phyloP scores from a whole-genome alignment of 2,888 invertebrate genomes.

The Epinotia demarniana region DNA sequence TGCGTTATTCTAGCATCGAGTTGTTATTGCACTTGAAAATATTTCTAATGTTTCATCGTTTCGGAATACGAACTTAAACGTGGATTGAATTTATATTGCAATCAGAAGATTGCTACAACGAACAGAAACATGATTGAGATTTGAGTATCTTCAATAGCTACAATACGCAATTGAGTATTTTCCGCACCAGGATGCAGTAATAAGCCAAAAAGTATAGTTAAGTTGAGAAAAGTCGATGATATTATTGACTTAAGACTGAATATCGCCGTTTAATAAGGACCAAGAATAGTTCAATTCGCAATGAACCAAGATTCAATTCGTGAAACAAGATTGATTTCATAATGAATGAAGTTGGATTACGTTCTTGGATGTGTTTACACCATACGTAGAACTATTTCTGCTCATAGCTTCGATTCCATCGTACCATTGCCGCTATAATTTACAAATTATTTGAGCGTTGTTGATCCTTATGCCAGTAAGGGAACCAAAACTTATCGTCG shows the following conservation, averaged over 20 bases:
- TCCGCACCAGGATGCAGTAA: not conserved
- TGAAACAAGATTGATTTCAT: no score
- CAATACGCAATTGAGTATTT: not conserved
- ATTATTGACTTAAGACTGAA: not conserved
- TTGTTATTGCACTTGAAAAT: not conserved
- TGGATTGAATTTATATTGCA: not conserved
- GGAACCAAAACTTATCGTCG: not conserved
- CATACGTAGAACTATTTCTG: no score
- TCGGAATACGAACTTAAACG: not conserved
- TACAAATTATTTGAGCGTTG: no score
- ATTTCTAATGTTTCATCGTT: not conserved
- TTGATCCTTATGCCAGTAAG: no score
- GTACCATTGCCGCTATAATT: no score
- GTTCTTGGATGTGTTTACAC: no score
- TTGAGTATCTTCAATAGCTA: not conserved
- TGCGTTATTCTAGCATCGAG: conserved; percentile 34
- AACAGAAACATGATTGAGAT: not conserved
- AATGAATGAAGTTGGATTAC: no score
- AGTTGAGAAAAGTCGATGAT: not conserved
- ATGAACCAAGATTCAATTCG: no score
- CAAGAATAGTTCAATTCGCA: no score
- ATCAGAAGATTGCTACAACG: not conserved
- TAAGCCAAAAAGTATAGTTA: not conserved
- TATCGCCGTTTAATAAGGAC: not conserved
- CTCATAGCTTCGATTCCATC: no score